Percentiles rank a stretch among this genome's conserved stretches.
phyloP scores from a whole-genome alignment of 2,113 vertebrate species.

The Notiomystis cincta region DNA sequence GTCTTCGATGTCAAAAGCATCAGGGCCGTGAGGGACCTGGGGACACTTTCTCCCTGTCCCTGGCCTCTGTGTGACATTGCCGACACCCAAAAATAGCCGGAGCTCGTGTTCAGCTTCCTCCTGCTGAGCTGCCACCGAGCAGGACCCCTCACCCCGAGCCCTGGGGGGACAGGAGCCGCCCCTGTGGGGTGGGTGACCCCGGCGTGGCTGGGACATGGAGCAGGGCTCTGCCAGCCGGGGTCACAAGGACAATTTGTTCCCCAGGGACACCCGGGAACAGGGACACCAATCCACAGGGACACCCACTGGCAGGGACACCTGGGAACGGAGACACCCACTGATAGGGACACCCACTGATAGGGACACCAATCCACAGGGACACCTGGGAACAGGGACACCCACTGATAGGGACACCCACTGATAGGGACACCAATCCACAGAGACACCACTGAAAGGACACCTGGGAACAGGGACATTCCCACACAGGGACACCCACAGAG shows the following conservation, averaged over 20 bases:
- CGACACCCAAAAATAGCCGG: slow-evolving; percentile 18
- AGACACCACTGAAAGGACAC: background rate
- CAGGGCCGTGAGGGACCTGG: accelerated
- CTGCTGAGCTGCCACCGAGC: accelerated
- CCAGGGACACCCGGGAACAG: accelerated
- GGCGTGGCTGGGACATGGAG: accelerated
- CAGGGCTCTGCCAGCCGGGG: accelerated
- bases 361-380: background rate
- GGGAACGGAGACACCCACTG: background rate
- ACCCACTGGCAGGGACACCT: background rate
- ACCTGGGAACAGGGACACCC: background rate
- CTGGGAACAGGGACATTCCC: accelerated
- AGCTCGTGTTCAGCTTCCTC: background rate
- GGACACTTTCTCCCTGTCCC: background rate
- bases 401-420: accelerated
- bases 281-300: background rate
- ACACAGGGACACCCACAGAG: background rate
- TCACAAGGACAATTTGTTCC: background rate
- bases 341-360: too few relatives aligned
- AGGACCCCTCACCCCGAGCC: background rate
- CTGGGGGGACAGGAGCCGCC: background rate
- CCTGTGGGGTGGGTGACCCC: accelerated
- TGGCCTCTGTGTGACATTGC: background rate
- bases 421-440: too few relatives aligned
- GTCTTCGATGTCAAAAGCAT: background rate